Conservation (phyloP, 2,113 vertebrate genomes). For the Sorex fumeus region DNA sequence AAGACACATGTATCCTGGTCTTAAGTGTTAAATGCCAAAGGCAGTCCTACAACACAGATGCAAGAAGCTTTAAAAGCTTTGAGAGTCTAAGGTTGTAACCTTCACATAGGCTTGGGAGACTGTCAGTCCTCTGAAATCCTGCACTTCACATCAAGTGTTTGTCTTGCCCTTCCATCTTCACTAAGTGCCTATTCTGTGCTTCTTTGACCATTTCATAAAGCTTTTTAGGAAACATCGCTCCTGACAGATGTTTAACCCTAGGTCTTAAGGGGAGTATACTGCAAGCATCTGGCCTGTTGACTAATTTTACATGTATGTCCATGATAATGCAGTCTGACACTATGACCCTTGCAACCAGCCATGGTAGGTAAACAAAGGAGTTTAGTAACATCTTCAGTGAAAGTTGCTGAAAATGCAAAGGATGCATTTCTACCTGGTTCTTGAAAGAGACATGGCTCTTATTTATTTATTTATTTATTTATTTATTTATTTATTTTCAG, state of each 20-base stretch:
- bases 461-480: too few relatives aligned
- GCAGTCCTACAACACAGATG: constrained; percentile 30
- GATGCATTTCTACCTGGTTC: neutral
- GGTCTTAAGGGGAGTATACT: constrained; percentile 78
- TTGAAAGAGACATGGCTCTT: neutral
- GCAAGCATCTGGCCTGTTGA: constrained; percentile 82
- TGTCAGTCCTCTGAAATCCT: constrained; percentile 66
- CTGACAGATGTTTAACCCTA: constrained; percentile 86
- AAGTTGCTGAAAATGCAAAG: constrained; percentile 34
- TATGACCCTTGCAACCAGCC: constrained; percentile 66
- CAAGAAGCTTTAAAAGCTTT: constrained; percentile 77
- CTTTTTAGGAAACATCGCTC: constrained; percentile 86
- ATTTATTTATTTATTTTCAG: too few relatives aligned
- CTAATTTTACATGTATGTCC: constrained; percentile 85
- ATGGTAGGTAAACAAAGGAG: constrained; percentile 80
- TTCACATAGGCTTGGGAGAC: constrained; percentile 43
- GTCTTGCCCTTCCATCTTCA: constrained; percentile 61
- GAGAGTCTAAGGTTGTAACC: constrained; percentile 28
- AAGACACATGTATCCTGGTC: constrained; percentile 30
- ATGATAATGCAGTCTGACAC: constrained; percentile 84
- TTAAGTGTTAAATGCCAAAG: constrained; percentile 58
- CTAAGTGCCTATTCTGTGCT: constrained; percentile 76
- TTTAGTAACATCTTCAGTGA: constrained; percentile 40
- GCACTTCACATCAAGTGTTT: constrained; percentile 21
- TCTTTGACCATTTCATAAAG: constrained; percentile 81